Evolutionary conservation across 2,888 invertebrate genomes (phyloP).

Genomic region (Drosophila affinis): DNA sequence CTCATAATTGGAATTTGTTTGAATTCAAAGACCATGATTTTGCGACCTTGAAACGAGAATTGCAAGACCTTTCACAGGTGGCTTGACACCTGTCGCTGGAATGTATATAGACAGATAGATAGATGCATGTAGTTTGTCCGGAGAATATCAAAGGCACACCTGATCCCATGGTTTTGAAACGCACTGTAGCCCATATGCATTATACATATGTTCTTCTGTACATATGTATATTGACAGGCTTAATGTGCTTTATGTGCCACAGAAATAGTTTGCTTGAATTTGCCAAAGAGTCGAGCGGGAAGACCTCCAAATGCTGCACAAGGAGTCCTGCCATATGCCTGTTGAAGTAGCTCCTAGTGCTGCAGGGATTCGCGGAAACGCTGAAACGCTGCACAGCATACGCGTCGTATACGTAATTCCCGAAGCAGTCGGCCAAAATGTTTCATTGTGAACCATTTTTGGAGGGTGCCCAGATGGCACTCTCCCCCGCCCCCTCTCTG

Average conservation of each 20-base stretch:
- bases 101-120: no score
- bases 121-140: no score
- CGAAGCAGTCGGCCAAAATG: slow-evolving; percentile 40
- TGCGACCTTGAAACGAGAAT: no score
- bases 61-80: no score
- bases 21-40: no score
- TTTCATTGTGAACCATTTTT: slow-evolving; percentile 11
- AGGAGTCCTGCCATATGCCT: neutral
- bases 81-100: no score
- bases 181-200: slow-evolving; percentile 11
- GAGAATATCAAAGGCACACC: no score
- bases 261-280: slow-evolving; percentile 38
- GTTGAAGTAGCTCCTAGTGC: neutral
- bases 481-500: neutral
- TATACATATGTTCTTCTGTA: neutral
- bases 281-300: slow-evolving; percentile 14
- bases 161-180: neutral
- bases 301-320: neutral
- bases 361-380: neutral
- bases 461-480: neutral
- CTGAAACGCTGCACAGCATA: slow-evolving; percentile 62
- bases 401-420: slow-evolving; percentile 22
- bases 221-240: slow-evolving; percentile 29
- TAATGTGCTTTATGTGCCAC: slow-evolving; percentile 21
- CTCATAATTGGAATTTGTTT: no score